phyloP scores from a whole-genome alignment of 2,797 vertebrate genomes.

The Hephaestus fuliginosus region DNA sequence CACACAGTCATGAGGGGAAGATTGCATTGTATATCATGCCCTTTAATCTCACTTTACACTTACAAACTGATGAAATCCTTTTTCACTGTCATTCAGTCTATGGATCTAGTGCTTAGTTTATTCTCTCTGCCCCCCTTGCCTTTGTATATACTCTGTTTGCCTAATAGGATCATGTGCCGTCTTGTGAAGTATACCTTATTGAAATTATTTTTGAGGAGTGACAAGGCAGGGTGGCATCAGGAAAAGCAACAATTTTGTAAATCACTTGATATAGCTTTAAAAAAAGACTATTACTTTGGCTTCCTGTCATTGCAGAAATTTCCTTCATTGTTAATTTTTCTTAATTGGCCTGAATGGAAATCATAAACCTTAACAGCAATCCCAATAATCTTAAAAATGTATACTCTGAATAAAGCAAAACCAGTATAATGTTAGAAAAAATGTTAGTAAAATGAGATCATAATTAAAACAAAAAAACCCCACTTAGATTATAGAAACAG shows the following conservation, averaged over 20 bases:
- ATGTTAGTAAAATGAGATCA: neutral
- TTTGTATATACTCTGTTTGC: neutral
- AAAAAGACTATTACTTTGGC: neutral
- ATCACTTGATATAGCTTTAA: too few species aligned
- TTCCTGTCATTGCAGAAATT: neutral
- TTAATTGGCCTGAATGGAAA: constrained; percentile 5
- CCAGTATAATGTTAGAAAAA: neutral
- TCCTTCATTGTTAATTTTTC: neutral
- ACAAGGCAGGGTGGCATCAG: neutral
- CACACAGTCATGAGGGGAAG: neutral
- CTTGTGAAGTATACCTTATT: neutral
- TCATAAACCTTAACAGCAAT: neutral
- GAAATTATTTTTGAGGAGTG: neutral
- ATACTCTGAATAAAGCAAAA: neutral
- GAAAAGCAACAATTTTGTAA: neutral
- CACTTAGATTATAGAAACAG: neutral
- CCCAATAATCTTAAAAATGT: neutral
- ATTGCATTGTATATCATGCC: neutral
- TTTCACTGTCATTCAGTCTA: neutral
- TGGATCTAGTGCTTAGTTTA: neutral
- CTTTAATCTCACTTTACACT: neutral
- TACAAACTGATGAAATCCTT: neutral
- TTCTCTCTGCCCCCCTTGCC: neutral
- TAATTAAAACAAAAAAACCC: neutral
- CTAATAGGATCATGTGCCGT: neutral